phyloP scores from a whole-genome alignment of 2,113 vertebrate species.

The Zonotrichia leucophrys region DNA sequence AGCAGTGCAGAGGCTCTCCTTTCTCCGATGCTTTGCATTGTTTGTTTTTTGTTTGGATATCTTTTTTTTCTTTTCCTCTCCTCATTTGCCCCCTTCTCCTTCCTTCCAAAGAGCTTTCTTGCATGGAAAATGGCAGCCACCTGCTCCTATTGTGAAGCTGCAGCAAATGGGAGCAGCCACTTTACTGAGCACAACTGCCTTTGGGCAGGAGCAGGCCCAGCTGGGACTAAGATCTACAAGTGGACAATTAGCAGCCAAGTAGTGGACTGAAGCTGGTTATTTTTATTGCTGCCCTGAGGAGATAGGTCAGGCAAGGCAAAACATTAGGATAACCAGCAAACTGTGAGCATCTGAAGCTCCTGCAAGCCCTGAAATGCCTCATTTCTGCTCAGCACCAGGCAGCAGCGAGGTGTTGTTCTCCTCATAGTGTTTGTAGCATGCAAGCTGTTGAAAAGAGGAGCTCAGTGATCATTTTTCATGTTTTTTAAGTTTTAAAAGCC shows the following conservation, averaged over 20 bases:
- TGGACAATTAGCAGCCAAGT: constrained; percentile 67
- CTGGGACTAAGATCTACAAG: constrained; percentile 52
- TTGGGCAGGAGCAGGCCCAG: constrained; percentile 60
- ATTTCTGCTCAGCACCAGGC: neutral
- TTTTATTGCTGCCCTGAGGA: constrained; percentile 60
- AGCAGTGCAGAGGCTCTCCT: neutral
- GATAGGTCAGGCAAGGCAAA: constrained; percentile 55
- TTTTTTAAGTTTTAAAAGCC: neutral
- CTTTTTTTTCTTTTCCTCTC: neutral
- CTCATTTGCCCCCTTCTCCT: neutral
- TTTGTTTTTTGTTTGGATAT: neutral
- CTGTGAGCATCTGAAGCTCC: constrained; percentile 27
- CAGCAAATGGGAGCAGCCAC: neutral
- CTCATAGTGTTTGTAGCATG: neutral
- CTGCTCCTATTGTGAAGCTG: constrained; percentile 25
- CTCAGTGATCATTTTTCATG: neutral
- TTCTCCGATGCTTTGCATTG: neutral
- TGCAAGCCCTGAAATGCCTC: neutral
- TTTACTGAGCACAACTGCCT: constrained; percentile 43
- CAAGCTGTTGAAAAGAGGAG: neutral
- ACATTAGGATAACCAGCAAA: constrained; percentile 21
- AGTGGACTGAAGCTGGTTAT: constrained; percentile 60
- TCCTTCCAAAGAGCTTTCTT: constrained; percentile 14
- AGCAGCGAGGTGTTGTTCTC: neutral
- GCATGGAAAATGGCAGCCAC: constrained; percentile 37